Base-by-base conservation (phyloP, 2,797 vertebrate genomes). In the Halcyon chelicuti region DNA sequence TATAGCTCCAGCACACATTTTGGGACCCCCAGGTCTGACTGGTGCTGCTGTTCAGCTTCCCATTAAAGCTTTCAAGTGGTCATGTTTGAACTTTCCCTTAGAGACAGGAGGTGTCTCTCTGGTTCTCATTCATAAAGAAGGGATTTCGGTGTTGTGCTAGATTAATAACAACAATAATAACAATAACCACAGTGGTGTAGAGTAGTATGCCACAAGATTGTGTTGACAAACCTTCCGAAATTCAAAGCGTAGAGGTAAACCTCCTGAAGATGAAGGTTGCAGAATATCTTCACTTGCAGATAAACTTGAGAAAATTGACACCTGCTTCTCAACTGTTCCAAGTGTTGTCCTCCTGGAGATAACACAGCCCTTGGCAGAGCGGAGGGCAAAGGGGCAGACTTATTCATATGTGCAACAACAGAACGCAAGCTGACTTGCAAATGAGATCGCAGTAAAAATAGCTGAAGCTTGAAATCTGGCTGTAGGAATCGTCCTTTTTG, bases 391-490 rank as follows among this genome's bases (percentile, higher is more conserved):
- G 61, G 79, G 81, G 28, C 76, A 77, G 57, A 40, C 52, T 61
- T 51, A 29, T 3, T 63, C 1, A 8, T 51, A 47, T 3, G 65
- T 86, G 75, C 57, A 72, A 26, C 72, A 66, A n/a, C 73, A 88
- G 71, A 95, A 74, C 37, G 46, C 88, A 84, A 42, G 52, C 66
- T 90, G 51, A 82, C 74, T 87, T 76, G 74, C 84, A 63, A 94
- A 93, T 44, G 67, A 86, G 66, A 70, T n/a, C 46, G 83, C 80
- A 81, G 85, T 55, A 85, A 39, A 82, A 95, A 42, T 14, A 95
- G 74, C 89, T 93, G 70, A 90, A 88, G 89, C 77, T 95, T 94
- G 52, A 96, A 81, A 90, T 70, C 44, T 60, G 66, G 47, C 81
- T 46, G 51, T 71, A 79, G 88, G 71, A 93, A 76, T 42, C 44